Base-by-base conservation (phyloP, 2,888 invertebrate species). In the Aromia moschata region DNA sequence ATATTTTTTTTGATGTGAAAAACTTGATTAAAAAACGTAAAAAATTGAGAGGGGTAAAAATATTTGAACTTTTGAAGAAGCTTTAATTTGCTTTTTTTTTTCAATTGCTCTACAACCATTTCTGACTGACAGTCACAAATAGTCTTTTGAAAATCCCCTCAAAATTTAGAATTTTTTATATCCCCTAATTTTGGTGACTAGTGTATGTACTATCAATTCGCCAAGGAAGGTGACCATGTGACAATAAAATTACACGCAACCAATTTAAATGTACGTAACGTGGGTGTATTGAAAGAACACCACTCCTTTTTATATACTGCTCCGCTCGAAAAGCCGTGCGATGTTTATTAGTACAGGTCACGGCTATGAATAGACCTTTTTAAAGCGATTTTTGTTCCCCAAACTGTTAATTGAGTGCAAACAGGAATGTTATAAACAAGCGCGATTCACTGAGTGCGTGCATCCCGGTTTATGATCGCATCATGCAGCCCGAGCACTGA, bases 351-450 rank as follows among this genome's bases (percentile, higher is more conserved):
- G 38, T 49, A 49, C 25, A 49, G 10, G 18, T 49, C 49, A 49
- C 14, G 36, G 38, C 49, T 49, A 49, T 38, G 49, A 49, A 49
- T 49, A 49, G 49, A 49, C 14, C 20, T 25, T 49, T 25, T 38
- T 38, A 47, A 46, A 47, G 37, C 47, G 18, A 49, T 49, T 25
- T 18, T 18, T 49, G 25, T 49, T 38, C 38, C n/a, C 25, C 38
- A 49, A 49, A 25, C 25, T 51, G 45, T 52, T 57, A 57, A 57
- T 44, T 57, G 57, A 57, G 14, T 57, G 44, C 52, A 40, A 57
- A 57, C 57, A 57, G 57, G 33, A 52, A 49, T 11, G 46, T 46
- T 20, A 14, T 30, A 49, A 49, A 49, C 38, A 38, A 37, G 38
- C 33, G 46, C 31, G 17, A 33, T 33, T 46, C 33, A 33, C 14